Percentiles rank a stretch among this genome's conserved stretches.
phyloP scores from a whole-genome alignment of 2,797 vertebrate species.

The Sebastes hubbsi region DNA sequence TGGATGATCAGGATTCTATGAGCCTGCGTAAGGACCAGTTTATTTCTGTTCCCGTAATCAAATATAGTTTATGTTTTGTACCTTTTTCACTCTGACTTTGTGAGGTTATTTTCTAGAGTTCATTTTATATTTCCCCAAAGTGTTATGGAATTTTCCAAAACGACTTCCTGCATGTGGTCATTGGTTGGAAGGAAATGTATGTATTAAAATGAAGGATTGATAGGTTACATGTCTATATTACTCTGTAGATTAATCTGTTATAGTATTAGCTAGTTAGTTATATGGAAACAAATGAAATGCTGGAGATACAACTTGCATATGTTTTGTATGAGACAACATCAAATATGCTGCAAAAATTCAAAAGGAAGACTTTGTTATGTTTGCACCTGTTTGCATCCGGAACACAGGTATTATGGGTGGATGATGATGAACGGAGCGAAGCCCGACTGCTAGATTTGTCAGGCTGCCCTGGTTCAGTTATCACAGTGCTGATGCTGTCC shows the following conservation, averaged over 20 bases:
- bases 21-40: not conserved
- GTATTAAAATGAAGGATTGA: not conserved
- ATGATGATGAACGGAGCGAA: constrained; percentile 24
- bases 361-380: not conserved
- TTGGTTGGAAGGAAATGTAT: not conserved
- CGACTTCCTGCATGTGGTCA: not conserved
- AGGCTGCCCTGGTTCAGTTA: constrained; percentile 99
- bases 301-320: not conserved
- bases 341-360: not conserved
- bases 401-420: not conserved
- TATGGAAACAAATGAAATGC: not conserved
- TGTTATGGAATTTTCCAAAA: not conserved
- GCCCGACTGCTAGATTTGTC: constrained; percentile 82
- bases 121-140: not conserved
- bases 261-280: not conserved
- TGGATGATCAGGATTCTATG: not conserved
- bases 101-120: not conserved
- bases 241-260: not conserved
- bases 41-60: not conserved
- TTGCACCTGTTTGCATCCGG: not conserved
- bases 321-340: not conserved
- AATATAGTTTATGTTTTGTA: not conserved
- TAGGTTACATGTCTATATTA: not conserved
- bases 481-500: constrained; percentile 99
- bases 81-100: not conserved